Evolutionary conservation across 2,113 vertebrate species (phyloP), one percentile per base, ranked within the genome.

Genomic region (Nibea albiflora): DNA sequence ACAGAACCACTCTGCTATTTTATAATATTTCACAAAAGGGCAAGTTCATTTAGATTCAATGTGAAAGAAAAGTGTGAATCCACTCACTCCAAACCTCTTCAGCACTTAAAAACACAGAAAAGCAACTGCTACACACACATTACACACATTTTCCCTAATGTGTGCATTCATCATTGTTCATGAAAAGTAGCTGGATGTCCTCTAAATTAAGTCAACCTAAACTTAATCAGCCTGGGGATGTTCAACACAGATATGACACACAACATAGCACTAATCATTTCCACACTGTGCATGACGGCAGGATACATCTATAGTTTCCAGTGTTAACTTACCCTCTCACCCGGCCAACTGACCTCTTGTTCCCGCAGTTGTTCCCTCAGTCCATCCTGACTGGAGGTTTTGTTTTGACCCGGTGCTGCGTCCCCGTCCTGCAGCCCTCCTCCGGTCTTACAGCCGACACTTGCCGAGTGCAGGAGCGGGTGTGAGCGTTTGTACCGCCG

Each of bases 401-500:
- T 26, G 65, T 73, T 76, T 60, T 17, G 82, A 85, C 80, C 73
- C 81, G 69, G 35, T 73, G 84, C 67, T 46, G 64, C 52, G 49
- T 78, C 81, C 60, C 65, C 4, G 71, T 85, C 39, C 74, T 22
- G 39, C 72, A 67, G 64, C 46, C 47, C 61, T 63, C 54, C 73
- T 20, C 69, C 53, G 80, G 76, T 86, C 67, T 9, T 46, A 17
- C 71, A 20, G 73, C 28, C 53, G 35, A 74, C 78, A 70, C 86
- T 72, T 57, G 62, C 57, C 66, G 78, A 78, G 56, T 7, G 85
- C 58, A 73, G 62, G 80, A 74, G 89, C 77, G 61, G 69, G 62
- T 71, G 76, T 46, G 81, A 79, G 89, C 67, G 87, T 86, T 76
- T 86, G 72, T 74, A 62, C 15, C 4, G 60, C 68, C 19, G 26